Base-by-base conservation (phyloP, 1,140 invertebrate genomes). In the Phortica variegata region DNA sequence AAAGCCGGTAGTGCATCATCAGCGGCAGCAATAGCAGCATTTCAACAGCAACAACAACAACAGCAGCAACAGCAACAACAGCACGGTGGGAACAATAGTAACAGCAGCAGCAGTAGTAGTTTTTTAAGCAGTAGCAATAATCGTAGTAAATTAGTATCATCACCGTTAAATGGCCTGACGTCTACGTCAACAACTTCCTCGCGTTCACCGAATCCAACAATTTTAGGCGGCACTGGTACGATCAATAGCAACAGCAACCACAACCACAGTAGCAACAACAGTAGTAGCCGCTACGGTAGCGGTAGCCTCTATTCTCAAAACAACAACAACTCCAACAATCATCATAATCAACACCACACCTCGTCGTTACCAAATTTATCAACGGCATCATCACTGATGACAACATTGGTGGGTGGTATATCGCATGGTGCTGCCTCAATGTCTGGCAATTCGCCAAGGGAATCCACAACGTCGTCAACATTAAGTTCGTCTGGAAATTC, bases 71-170 rank as follows among this genome's bases (percentile, higher is more conserved):
- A 49, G 41, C 41, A 49, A 43, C 33, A 43, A 37, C 16, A 45
- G 13, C 29, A n/a, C n/a, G n/a, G n/a, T n/a, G n/a, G n/a, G n/a
- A 36, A 49, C 7, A n/a, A 7, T n/a, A 5, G n/a, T n/a, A 43
- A 43, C 19, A 48, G 33, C 40, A 72, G 49, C 54, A 62, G 52
- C 56, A 68, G 61, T 57, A 69, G 57, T 69, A 65, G 60, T 65
- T 65, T 56, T 65, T 65, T 49, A 49, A 54, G 32, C 20, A 42
- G 60, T 54, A 73, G 55, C 58, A 66, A 58, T 58, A 73, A 61
- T 73, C 73, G 69, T 73, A 71, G 56, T 73, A 73, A 73, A 63
- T 56, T 73, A 73, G 60, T 46, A 68, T 50, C 65, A 57, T 65
- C 62, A 49, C 70, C 71, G 61, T 70, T 71, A 53, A 70, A 70